Evolutionary conservation across 2,797 vertebrate species (phyloP).

Genomic region (Mormyrops attenuatus): DNA sequence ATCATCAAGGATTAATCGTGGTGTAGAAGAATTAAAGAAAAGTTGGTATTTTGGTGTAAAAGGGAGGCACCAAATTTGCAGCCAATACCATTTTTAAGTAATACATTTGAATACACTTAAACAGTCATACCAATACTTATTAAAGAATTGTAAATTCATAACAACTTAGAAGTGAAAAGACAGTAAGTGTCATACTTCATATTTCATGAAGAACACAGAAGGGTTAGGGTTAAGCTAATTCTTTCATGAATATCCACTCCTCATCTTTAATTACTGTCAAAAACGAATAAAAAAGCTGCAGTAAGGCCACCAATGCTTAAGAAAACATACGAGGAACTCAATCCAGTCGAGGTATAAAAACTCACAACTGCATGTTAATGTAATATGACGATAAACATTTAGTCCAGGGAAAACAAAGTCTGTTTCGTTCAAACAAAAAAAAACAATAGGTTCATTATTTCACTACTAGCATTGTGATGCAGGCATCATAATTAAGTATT

Average conservation of each 20-base stretch:
- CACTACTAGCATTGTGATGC: not conserved
- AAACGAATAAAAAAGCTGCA: not conserved
- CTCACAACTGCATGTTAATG: not conserved
- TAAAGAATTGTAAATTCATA: not conserved
- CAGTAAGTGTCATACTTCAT: not conserved
- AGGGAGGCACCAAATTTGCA: not conserved
- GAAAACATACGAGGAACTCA: not conserved
- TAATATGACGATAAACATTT: not conserved
- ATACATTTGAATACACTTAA: not conserved
- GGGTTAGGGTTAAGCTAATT: not conserved
- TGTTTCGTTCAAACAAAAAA: not conserved
- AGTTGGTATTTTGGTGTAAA: not conserved
- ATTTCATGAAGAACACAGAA: not conserved
- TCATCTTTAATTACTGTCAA: not conserved
- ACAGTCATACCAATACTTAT: not conserved
- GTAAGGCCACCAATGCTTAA: not conserved
- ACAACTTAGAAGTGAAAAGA: not conserved
- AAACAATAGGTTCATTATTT: conserved; percentile 2
- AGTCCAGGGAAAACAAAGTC: conserved; percentile 1
- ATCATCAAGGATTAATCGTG: conserved; percentile 59
- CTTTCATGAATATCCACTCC: not conserved
- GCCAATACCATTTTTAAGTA: not conserved
- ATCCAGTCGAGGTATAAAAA: not conserved
- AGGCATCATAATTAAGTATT: conserved; percentile 10
- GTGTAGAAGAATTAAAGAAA: conserved; percentile 29